These are phyloP conservation scores for Phoenicopterus ruber DNA, from an alignment of 2,113 vertebrate species.

Conservation along the genomic window DNA sequence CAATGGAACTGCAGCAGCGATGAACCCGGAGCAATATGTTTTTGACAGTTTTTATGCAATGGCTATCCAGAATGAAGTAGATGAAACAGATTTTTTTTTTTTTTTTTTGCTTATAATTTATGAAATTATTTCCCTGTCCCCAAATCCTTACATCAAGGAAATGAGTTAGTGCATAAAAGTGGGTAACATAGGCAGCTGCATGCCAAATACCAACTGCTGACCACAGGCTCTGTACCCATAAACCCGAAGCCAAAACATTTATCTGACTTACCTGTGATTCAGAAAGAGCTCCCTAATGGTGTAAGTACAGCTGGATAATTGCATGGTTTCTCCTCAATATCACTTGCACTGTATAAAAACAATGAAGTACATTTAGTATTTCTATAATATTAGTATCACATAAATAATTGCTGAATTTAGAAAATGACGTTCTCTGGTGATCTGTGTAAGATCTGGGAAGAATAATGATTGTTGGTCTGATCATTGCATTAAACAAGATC, in stretches of 20 bases:
- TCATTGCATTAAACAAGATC: neutral
- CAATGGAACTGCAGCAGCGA: slow-evolving; percentile 41
- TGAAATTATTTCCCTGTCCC: slow-evolving; percentile 58
- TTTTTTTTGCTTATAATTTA: slow-evolving; percentile 33
- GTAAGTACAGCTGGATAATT: neutral
- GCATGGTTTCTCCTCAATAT: neutral
- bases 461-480: neutral
- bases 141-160: slow-evolving; percentile 65
- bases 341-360: slow-evolving; percentile 8
- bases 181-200: slow-evolving; percentile 24
- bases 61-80: slow-evolving; percentile 51
- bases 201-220: slow-evolving; percentile 35
- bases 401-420: neutral
- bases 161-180: slow-evolving; percentile 44
- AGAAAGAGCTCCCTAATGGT: neutral
- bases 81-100: slow-evolving; percentile 1
- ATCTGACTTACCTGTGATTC: slow-evolving; percentile 36
- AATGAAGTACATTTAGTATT: neutral
- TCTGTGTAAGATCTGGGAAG: neutral
- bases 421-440: neutral
- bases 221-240: slow-evolving; percentile 9
- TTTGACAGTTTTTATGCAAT: slow-evolving; percentile 54
- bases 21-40: slow-evolving; percentile 24
- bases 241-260: neutral
- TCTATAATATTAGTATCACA: neutral